Evolutionary conservation across 2,113 vertebrate species (phyloP).

Genomic region (Platycercus adscitus): DNA sequence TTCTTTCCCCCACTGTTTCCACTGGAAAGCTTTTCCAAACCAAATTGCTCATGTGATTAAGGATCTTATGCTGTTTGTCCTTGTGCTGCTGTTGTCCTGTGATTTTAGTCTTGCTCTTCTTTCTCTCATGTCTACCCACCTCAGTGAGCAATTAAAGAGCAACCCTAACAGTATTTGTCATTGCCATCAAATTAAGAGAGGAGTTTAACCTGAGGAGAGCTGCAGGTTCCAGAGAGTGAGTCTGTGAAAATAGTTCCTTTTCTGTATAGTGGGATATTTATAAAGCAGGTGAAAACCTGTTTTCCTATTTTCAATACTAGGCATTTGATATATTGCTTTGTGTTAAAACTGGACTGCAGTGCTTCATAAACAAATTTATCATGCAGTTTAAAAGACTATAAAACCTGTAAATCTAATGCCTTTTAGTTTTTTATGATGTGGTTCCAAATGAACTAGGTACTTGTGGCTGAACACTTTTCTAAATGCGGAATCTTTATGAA

Average conservation of each 20-base stretch:
- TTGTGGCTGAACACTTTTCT: neutral
- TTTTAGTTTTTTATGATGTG: neutral
- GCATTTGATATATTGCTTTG: neutral
- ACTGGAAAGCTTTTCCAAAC: neutral
- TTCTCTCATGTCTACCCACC: neutral
- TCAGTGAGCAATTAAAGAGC: neutral
- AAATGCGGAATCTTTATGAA: neutral
- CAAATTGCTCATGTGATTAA: neutral
- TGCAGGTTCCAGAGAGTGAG: neutral
- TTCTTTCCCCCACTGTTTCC: neutral
- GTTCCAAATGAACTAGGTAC: neutral
- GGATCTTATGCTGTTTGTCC: neutral
- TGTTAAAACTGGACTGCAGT: neutral
- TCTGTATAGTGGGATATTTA: neutral
- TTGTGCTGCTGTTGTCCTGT: neutral
- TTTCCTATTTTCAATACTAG: neutral
- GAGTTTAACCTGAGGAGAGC: neutral
- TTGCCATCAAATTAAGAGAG: neutral
- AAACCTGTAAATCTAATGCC: neutral
- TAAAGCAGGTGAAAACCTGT: neutral
- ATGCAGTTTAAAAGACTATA: neutral
- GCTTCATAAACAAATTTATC: neutral
- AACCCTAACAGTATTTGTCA: neutral
- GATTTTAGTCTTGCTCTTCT: neutral
- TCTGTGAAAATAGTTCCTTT: neutral